These are phyloP conservation scores for Percopsis transmontana DNA, from an alignment of 2,113 vertebrate genomes.

Conservation along the genomic window DNA sequence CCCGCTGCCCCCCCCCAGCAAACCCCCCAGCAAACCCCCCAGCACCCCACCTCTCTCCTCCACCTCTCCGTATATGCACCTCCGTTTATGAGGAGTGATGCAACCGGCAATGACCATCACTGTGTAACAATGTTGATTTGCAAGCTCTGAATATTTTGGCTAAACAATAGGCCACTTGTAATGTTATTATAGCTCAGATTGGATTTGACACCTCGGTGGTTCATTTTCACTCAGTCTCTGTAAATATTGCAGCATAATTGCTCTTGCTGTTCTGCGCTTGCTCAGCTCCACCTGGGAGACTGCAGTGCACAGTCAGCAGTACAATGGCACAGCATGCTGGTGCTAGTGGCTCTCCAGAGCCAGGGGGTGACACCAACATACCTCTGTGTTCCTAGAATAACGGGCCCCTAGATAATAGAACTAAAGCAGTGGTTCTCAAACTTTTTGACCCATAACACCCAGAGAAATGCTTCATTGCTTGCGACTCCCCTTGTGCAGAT, in stretches of 20 bases:
- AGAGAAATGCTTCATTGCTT: too few relatives aligned
- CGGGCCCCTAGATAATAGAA: too few relatives aligned
- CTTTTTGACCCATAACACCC: too few relatives aligned
- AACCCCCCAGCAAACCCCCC: constrained; percentile 12
- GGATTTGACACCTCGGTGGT: constrained; percentile 32
- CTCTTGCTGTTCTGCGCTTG: constrained; percentile 2
- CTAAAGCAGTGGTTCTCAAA: not conserved
- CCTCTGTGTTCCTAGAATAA: too few relatives aligned
- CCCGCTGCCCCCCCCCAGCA: not conserved
- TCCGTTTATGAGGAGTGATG: constrained; percentile 42
- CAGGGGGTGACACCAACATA: too few relatives aligned
- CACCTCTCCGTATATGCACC: constrained; percentile 1
- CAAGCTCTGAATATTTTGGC: constrained; percentile 5
- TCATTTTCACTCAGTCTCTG: constrained; percentile 28
- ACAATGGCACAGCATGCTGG: constrained; percentile 14
- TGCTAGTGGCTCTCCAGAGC: not conserved
- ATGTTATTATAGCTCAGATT: constrained; percentile 49
- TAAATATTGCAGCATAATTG: constrained; percentile 30
- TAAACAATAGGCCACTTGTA: not conserved
- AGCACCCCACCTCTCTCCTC: constrained; percentile 15
- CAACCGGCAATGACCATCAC: constrained; percentile 26
- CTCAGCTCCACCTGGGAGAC: constrained; percentile 21
- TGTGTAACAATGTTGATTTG: constrained; percentile 26
- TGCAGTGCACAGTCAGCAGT: not conserved
- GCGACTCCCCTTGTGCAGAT: too few relatives aligned